Conservation (phyloP, 2,888 invertebrate genomes). For the Melanchra persicariae region DNA sequence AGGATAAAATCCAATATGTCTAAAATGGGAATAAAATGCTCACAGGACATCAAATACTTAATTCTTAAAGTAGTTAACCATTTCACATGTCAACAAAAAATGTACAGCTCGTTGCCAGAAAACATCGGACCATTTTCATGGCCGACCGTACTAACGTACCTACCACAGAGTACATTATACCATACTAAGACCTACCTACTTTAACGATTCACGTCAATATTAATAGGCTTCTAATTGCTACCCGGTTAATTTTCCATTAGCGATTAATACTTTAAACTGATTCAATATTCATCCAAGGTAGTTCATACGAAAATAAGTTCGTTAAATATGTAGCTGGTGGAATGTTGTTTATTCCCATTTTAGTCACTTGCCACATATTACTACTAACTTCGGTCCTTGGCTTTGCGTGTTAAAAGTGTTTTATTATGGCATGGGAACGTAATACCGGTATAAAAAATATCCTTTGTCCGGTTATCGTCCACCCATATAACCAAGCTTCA, state of each 20-base stretch:
- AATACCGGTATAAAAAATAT: background rate
- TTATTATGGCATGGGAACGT: background rate
- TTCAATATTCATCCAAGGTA: conserved; percentile 7
- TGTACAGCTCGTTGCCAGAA: background rate
- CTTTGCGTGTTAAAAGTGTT: background rate
- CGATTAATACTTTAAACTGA: conserved; percentile 4
- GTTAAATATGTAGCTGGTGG: background rate
- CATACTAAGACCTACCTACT: too few relatives aligned
- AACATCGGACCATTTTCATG: background rate
- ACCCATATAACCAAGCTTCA: too few relatives aligned
- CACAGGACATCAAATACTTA: too few relatives aligned
- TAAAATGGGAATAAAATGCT: too few relatives aligned
- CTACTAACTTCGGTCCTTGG: too few relatives aligned
- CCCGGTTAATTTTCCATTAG: background rate
- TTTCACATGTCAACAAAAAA: background rate
- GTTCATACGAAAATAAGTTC: background rate
- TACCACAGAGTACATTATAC: too few relatives aligned
- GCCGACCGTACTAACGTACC: background rate
- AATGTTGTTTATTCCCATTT: background rate
- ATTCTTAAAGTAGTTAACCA: too few relatives aligned
- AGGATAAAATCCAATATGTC: too few relatives aligned
- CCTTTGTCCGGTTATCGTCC: too few relatives aligned
- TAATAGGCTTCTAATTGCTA: background rate
- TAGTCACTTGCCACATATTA: too few relatives aligned
- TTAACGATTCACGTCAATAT: background rate